These are phyloP conservation scores for Aspiorhynchus laticeps DNA, from an alignment of 2,113 vertebrate species.

Conservation along the genomic window DNA sequence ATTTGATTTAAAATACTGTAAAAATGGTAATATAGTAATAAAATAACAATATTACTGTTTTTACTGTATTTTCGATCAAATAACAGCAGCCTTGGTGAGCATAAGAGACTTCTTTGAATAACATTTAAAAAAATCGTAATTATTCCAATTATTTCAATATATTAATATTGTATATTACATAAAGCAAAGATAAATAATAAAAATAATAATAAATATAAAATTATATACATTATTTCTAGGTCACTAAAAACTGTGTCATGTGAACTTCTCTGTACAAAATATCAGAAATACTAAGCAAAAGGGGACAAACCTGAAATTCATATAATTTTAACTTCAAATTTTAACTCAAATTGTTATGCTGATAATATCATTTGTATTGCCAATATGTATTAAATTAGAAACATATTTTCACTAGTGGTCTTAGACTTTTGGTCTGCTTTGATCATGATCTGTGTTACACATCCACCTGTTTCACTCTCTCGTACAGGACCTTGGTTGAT, in stretches of 20 bases:
- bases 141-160: too few species aligned
- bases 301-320: background rate
- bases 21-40: background rate
- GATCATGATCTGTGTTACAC: conserved; percentile 13
- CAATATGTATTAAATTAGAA: background rate
- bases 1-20: background rate
- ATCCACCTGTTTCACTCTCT: conserved; percentile 35
- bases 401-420: background rate
- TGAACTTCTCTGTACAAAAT: too few species aligned
- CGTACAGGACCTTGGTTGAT: conserved; percentile 27
- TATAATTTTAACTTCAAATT: background rate
- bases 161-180: background rate
- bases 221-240: background rate
- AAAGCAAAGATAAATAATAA: background rate
- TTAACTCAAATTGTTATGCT: background rate
- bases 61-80: too few species aligned
- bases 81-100: too few species aligned
- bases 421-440: background rate
- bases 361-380: background rate
- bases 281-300: background rate
- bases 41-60: too few species aligned
- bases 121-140: too few species aligned
- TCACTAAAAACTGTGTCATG: background rate
- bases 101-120: too few species aligned
- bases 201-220: background rate